A percentile compares a stretch with the other conserved stretches of the same genome.
These are phyloP conservation scores for Maniola jurtina DNA, from an alignment of 1,140 invertebrate species.

Conservation along the genomic window DNA sequence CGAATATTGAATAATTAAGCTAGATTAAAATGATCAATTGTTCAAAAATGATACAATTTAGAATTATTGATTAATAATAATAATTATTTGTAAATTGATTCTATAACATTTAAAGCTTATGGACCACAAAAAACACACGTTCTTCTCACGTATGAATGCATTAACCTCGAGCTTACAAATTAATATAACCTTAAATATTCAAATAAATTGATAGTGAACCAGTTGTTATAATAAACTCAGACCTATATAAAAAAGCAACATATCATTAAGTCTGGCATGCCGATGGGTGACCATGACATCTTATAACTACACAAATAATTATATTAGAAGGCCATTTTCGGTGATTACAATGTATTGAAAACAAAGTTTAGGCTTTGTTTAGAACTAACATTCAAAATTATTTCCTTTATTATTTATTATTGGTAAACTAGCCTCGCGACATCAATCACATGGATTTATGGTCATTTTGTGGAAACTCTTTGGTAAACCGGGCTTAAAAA, in stretches of 20 bases:
- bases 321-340: slow-evolving; percentile 19
- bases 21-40: no score
- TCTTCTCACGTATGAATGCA: not conserved
- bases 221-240: slow-evolving; percentile 12
- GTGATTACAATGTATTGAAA: slow-evolving; percentile 13
- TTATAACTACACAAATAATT: slow-evolving; percentile 18
- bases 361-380: not conserved
- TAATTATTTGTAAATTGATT: no score
- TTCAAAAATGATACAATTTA: no score
- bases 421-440: no score
- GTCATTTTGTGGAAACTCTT: no score
- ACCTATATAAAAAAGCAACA: not conserved
- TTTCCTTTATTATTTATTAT: no score
- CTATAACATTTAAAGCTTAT: no score
- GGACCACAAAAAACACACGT: no score
- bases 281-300: slow-evolving; percentile 27
- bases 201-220: slow-evolving; percentile 9
- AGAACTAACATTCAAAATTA: not conserved
- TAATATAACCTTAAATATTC: not conserved
- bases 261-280: slow-evolving; percentile 19
- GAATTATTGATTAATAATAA: no score
- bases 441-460: no score
- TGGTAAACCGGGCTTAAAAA: no score
- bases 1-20: no score
- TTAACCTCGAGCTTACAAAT: not conserved